A percentile compares a stretch with the other conserved stretches of the same genome.
Conservation (phyloP, 2,888 invertebrate species). For the Uloborus plumipes region DNA sequence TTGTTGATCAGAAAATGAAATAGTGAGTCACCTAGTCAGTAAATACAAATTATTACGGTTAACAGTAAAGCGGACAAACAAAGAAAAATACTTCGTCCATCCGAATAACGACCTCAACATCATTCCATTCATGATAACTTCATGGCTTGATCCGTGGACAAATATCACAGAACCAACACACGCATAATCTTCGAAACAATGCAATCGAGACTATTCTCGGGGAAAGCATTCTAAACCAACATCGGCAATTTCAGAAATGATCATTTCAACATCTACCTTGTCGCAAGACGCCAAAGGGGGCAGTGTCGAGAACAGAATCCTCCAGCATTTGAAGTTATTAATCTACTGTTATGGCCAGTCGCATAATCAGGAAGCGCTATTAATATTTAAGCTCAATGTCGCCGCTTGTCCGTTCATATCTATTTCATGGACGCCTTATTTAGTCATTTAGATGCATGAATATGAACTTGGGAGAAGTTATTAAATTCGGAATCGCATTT, state of each 20-base stretch:
- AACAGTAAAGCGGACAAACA: too few species aligned
- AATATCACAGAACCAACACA: too few species aligned
- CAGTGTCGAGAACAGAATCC: not conserved
- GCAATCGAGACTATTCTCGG: too few species aligned
- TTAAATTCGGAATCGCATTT: constrained; percentile 13
- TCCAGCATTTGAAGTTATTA: constrained; percentile 33
- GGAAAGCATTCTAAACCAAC: too few species aligned
- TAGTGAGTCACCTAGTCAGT: too few species aligned
- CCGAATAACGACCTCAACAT: too few species aligned
- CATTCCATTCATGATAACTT: too few species aligned
- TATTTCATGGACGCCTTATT: constrained; percentile 26
- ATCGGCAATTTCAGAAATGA: not conserved
- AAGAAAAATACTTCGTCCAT: too few species aligned
- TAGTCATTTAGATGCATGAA: constrained; percentile 5
- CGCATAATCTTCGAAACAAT: too few species aligned
- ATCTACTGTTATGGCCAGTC: constrained; percentile 30
- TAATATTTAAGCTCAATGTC: constrained; percentile 40
- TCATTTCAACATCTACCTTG: constrained; percentile 37
- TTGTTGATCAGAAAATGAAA: too few species aligned
- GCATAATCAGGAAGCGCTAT: constrained; percentile 25
- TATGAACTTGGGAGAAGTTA: constrained; percentile 13
- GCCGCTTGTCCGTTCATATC: constrained; percentile 7
- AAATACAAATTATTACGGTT: too few species aligned
- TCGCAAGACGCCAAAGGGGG: constrained; percentile 17
- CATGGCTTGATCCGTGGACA: too few species aligned